Evolutionary conservation across 2,888 invertebrate genomes (phyloP).

Genomic region (Agonopterix alstromeriana): DNA sequence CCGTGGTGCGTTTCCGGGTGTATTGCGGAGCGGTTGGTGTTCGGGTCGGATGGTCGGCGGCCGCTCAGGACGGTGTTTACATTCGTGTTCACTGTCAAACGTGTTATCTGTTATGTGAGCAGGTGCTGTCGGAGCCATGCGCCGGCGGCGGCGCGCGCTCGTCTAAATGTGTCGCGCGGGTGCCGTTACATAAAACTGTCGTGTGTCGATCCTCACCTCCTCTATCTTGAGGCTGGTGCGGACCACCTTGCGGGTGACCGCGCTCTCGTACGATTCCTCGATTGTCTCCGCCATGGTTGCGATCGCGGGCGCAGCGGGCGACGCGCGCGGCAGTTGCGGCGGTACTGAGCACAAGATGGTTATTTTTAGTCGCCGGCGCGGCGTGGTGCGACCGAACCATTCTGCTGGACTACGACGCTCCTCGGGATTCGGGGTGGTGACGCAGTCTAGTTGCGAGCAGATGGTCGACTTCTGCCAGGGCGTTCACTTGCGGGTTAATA

Average conservation of each 20-base stretch:
- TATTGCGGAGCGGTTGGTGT: conserved; percentile 10
- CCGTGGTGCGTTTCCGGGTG: conserved; percentile 8
- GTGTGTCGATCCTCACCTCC: conserved; percentile 79
- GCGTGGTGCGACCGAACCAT: conserved; percentile 1
- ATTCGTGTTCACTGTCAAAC: conserved; percentile 57
- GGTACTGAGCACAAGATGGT: conserved; percentile 63
- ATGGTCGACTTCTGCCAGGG: not conserved
- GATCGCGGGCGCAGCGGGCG: conserved; percentile 63
- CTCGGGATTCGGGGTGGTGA: conserved; percentile 39
- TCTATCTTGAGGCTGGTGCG: conserved; percentile 83
- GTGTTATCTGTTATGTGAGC: conserved; percentile 70
- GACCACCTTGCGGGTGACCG: conserved; percentile 82
- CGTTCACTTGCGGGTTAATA: not conserved
- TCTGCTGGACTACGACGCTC: not conserved
- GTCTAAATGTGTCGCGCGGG: conserved; percentile 59
- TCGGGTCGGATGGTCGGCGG: conserved; percentile 18
- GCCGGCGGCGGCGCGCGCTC: conserved; percentile 32
- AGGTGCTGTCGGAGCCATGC: conserved; percentile 36
- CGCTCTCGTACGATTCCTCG: conserved; percentile 82
- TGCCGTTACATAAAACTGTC: conserved; percentile 61
- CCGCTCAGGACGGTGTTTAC: conserved; percentile 15
- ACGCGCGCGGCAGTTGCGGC: conserved; percentile 68
- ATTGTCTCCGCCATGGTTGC: conserved; percentile 81
- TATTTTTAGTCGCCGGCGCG: conserved; percentile 67
- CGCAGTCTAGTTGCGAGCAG: conserved; percentile 14